A percentile compares a stretch with the other conserved stretches of the same genome.
These are phyloP conservation scores for Eilema depressum DNA, from an alignment of 2,888 invertebrate species.

Conservation along the genomic window DNA sequence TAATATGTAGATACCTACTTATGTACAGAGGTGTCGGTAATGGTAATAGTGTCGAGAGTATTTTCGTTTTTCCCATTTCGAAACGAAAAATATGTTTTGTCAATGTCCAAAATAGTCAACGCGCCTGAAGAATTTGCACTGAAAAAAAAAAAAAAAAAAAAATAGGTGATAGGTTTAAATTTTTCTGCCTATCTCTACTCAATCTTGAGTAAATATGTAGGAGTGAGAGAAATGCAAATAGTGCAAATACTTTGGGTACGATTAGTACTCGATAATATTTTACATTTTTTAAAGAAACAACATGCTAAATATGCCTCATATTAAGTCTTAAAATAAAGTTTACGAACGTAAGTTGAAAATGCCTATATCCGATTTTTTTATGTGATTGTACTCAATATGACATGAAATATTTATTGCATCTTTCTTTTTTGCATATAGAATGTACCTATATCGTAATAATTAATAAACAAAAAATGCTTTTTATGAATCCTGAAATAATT, in stretches of 20 bases:
- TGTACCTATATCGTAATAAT: conserved; percentile 28
- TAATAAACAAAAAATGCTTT: conserved; percentile 12
- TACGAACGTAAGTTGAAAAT: conserved; percentile 34
- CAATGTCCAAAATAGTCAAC: too few species aligned
- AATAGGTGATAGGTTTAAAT: too few species aligned
- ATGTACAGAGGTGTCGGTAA: too few species aligned
- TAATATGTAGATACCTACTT: too few species aligned
- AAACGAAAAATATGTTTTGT: too few species aligned
- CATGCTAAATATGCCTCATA: conserved; percentile 34
- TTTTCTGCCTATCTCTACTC: not conserved
- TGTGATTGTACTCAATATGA: conserved; percentile 42
- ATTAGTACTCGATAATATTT: not conserved
- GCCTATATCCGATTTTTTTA: conserved; percentile 32
- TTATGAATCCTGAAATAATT: not conserved
- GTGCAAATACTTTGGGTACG: not conserved
- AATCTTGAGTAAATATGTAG: not conserved
- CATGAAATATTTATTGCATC: conserved; percentile 36
- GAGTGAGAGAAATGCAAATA: not conserved
- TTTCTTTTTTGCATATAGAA: conserved; percentile 24
- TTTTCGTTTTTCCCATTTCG: too few species aligned
- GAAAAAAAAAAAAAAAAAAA: too few species aligned
- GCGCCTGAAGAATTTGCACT: too few species aligned
- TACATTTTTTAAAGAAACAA: conserved; percentile 25
- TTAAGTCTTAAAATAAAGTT: conserved; percentile 36
- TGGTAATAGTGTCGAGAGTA: too few species aligned